Conservation (phyloP, 2,113 vertebrate genomes). For the Pantherophis guttatus region DNA sequence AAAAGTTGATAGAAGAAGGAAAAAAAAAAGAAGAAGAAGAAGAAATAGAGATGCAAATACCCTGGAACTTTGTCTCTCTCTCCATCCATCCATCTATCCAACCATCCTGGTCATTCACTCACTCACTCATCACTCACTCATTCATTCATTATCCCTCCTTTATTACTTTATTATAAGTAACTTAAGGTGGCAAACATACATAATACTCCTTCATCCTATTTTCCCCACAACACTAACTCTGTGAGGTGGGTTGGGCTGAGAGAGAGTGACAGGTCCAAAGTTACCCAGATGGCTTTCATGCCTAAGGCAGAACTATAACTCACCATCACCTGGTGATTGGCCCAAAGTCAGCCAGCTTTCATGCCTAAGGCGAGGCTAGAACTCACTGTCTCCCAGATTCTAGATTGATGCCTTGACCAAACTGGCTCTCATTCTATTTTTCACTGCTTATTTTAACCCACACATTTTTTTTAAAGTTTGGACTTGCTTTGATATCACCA, state of each 20-base stretch:
- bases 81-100: too few relatives aligned
- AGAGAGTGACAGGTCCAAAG: too few relatives aligned
- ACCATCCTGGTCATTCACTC: too few relatives aligned
- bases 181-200: too few relatives aligned
- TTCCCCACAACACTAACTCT: too few relatives aligned
- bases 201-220: too few relatives aligned
- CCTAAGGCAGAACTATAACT: neutral
- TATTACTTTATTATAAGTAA: too few relatives aligned
- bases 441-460: neutral
- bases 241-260: too few relatives aligned
- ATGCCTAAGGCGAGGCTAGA: neutral
- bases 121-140: too few relatives aligned
- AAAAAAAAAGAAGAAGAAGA: too few relatives aligned
- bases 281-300: neutral
- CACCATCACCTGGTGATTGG: neutral
- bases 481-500: slow-evolving; percentile 7
- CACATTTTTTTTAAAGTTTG: neutral
- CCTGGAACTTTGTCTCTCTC: neutral
- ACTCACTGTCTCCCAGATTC: neutral
- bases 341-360: neutral
- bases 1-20: neutral
- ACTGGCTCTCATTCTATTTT: neutral
- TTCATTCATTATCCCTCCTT: too few relatives aligned
- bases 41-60: neutral
- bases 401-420: neutral